Evolutionary conservation across 2,888 invertebrate genomes (phyloP), one percentile per base, ranked within the genome.

Genomic region (Diplolepis rosae): DNA sequence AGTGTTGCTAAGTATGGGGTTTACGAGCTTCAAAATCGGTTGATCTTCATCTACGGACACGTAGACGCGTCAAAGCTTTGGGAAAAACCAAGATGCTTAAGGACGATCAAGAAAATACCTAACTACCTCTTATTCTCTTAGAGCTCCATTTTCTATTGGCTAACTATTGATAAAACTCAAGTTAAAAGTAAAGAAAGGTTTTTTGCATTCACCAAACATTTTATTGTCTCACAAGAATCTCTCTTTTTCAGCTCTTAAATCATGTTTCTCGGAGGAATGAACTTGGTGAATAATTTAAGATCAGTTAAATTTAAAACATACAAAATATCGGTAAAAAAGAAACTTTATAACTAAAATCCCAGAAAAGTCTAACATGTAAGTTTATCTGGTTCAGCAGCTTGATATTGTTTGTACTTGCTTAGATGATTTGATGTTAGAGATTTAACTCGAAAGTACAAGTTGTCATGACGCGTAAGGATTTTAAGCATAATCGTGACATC

Each of bases 391-490:
- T 50, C 35, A 65, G 32, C 68, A 35, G 13, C 70, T 67, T 70
- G 61, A 67, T 66, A 45, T 35, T 52, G 48, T 65, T 67, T 48
- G 32, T 52, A 67, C 67, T 70, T 73, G 67, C 32, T 68, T 70
- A 30, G 72, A 68, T 61, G 56, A 56, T 50, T 50, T 27, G 56
- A 18, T 56, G 39, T 39, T 61, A 24, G 61, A 35, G 39, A 61
- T 39, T 61, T 24, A 39, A 61, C 61, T 65, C 24, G 61, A 61
- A 61, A 81, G 80, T 84, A 85, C 85, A 85, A 85, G 85, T 83
- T 83, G 85, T 85, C 78, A 73, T 82, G 85, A 86, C 84, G 80
- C 79, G 80, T 79, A 77, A 82, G 82, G 73, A 72, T 52, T 76
- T 74, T 71, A 48, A 71, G 65, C 56, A 67, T 24, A 54, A 69